phyloP scores from a whole-genome alignment of 2,888 invertebrate genomes.

The Pollenia labialis region DNA sequence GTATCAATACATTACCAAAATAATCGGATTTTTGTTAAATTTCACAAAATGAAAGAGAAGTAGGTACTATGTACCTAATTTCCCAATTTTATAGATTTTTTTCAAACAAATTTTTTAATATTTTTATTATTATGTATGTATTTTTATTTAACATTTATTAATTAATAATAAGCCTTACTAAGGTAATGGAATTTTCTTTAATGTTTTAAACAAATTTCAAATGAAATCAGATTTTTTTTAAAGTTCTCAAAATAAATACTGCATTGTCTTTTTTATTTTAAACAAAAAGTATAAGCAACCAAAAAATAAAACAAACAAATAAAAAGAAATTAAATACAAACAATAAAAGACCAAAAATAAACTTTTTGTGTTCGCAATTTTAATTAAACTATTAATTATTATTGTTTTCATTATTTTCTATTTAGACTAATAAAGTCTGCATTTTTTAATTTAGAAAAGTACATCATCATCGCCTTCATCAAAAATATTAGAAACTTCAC shows the following conservation, averaged over 20 bases:
- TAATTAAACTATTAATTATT: constrained; percentile 43
- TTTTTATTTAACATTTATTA: constrained; percentile 45
- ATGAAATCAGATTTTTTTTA: background rate
- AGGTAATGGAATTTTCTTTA: constrained; percentile 55
- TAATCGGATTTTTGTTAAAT: too few species aligned
- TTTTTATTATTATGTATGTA: background rate
- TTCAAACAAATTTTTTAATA: background rate
- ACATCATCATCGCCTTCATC: constrained; percentile 96
- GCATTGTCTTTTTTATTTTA: constrained; percentile 51
- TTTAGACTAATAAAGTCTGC: constrained; percentile 41
- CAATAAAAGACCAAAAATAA: constrained; percentile 1
- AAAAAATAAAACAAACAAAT: background rate
- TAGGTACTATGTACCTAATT: too few species aligned
- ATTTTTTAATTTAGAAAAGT: constrained; percentile 87
- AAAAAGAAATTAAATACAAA: constrained; percentile 8
- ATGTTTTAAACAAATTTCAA: background rate
- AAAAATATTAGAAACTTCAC: constrained; percentile 86
- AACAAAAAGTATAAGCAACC: constrained; percentile 28
- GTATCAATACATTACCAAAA: too few species aligned
- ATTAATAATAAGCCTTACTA: constrained; percentile 47
- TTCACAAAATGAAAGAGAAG: too few species aligned
- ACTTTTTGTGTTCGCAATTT: constrained; percentile 15
- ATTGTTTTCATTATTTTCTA: constrained; percentile 32
- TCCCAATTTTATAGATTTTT: background rate
- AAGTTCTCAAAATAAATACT: constrained; percentile 57